Evolutionary conservation across 2,797 vertebrate genomes (phyloP).

Genomic region (Margarornis squamiger): DNA sequence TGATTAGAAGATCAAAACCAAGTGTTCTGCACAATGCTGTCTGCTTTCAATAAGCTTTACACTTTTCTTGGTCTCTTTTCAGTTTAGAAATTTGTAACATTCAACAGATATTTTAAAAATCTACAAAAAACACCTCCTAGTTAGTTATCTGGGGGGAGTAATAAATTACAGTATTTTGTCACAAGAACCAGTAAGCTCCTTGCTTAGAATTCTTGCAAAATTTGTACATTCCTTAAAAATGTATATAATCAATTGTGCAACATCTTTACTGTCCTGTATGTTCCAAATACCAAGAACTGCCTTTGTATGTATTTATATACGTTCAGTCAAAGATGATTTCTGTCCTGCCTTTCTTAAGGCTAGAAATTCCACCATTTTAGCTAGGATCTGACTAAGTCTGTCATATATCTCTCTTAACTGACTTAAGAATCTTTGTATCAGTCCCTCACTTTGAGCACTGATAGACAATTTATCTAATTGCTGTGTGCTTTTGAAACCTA

Average conservation of each 20-base stretch:
- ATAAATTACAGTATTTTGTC: not conserved
- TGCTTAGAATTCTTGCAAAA: not conserved
- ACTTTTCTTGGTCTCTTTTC: not conserved
- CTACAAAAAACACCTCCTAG: not conserved
- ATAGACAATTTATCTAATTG: not conserved
- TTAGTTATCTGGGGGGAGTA: not conserved
- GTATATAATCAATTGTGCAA: not conserved
- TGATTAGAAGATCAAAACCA: not conserved
- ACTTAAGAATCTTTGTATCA: not conserved
- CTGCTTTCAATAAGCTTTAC: not conserved
- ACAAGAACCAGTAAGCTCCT: not conserved
- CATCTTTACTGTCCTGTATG: not conserved
- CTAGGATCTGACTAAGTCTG: not conserved
- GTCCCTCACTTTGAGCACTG: not conserved
- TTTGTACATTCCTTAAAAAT: not conserved
- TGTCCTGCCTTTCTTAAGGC: not conserved
- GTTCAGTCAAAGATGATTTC: not conserved
- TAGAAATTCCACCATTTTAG: not conserved
- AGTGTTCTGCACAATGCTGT: not conserved
- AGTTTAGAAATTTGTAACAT: not conserved
- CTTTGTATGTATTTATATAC: not conserved
- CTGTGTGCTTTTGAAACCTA: not conserved
- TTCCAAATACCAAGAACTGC: not conserved
- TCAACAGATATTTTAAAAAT: not conserved
- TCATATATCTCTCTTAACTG: not conserved